Conservation (phyloP, 2,888 invertebrate genomes). For the Drosophila recens region DNA sequence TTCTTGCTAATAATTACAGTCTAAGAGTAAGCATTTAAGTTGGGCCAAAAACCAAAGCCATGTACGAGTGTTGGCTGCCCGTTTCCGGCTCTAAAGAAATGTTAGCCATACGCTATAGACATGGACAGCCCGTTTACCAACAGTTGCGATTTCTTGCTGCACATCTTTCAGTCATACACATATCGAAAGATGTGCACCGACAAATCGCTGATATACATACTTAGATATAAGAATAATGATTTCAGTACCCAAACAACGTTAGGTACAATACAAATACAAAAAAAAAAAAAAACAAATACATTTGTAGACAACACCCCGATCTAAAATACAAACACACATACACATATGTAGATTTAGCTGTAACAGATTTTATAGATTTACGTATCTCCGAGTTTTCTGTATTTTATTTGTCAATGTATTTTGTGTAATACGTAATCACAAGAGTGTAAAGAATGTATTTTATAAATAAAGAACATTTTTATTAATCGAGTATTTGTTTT, state of each 20-base stretch:
- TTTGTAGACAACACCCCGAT: constrained; percentile 19
- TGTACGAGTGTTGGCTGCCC: constrained; percentile 22
- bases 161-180: constrained; percentile 4
- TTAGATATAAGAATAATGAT: constrained; percentile 9
- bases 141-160: constrained; percentile 42
- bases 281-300: constrained; percentile 7
- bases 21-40: constrained; percentile 42
- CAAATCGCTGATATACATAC: constrained; percentile 33
- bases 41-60: constrained; percentile 23
- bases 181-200: constrained; percentile 37
- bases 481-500: neutral
- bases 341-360: constrained; percentile 45
- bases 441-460: constrained; percentile 46
- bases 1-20: constrained; percentile 52
- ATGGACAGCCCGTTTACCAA: constrained; percentile 10
- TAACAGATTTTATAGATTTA: constrained; percentile 30
- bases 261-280: constrained; percentile 28
- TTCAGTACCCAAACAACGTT: constrained; percentile 28
- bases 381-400: constrained; percentile 37
- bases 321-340: constrained; percentile 29
- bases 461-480: constrained; percentile 51
- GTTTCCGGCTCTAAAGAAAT: constrained; percentile 7
- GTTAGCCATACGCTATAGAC: constrained; percentile 8
- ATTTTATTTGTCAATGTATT: constrained; percentile 35
- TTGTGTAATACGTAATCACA: constrained; percentile 30